A percentile compares a stretch with the other conserved stretches of the same genome.
These are phyloP conservation scores for Drosophila merina DNA, from an alignment of 2,888 invertebrate genomes.

Conservation along the genomic window DNA sequence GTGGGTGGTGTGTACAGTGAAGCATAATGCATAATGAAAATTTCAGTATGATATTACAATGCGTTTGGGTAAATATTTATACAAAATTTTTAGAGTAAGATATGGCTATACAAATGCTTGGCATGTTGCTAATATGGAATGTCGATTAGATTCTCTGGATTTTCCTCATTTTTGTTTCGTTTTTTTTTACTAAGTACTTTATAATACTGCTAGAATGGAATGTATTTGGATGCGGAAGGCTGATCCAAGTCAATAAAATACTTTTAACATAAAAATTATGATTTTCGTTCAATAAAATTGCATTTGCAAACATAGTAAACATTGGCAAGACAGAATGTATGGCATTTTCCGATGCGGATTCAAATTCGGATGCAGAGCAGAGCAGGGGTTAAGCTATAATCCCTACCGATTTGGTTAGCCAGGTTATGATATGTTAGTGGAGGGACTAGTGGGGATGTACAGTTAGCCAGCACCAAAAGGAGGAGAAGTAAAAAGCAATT, in stretches of 20 bases:
- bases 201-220: conserved; percentile 74
- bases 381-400: conserved; percentile 11
- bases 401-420: conserved; percentile 27
- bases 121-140: conserved; percentile 53
- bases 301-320: conserved; percentile 37
- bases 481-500: conserved; percentile 31
- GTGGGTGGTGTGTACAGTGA: conserved; percentile 61
- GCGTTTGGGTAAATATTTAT: conserved; percentile 36
- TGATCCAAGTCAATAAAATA: conserved; percentile 34
- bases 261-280: conserved; percentile 36
- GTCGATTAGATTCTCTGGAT: conserved; percentile 15
- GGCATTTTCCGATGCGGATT: conserved; percentile 50
- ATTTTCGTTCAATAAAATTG: conserved; percentile 32
- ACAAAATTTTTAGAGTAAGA: conserved; percentile 35
- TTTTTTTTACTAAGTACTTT: conserved; percentile 32
- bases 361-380: conserved; percentile 16
- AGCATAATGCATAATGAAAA: conserved; percentile 61
- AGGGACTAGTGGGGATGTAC: conserved; percentile 10
- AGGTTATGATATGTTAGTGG: conserved; percentile 11
- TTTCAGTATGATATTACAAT: conserved; percentile 35
- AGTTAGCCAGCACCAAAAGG: conserved; percentile 46
- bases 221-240: conserved; percentile 40
- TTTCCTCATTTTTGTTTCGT: conserved; percentile 9
- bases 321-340: conserved; percentile 69
- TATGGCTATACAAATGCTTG: conserved; percentile 61